Conservation (phyloP, 2,888 invertebrate species). For the Orthosia gothica region DNA sequence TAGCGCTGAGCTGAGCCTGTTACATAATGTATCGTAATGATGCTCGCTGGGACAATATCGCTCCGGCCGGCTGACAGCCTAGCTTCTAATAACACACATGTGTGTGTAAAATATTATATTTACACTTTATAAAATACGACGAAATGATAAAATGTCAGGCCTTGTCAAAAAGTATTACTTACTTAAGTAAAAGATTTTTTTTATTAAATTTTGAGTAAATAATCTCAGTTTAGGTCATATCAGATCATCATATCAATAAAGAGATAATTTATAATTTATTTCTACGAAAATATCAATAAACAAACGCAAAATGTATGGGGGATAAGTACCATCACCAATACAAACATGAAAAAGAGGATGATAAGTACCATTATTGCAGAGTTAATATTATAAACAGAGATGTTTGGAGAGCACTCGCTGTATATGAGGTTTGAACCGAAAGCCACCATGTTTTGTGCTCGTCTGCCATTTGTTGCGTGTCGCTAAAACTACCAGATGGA, state of each 20-base stretch:
- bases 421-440: constrained; percentile 30
- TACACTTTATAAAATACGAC: neutral
- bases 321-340: no score
- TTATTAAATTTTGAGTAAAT: neutral
- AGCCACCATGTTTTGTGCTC: constrained; percentile 40
- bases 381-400: constrained; percentile 25
- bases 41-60: constrained; percentile 36
- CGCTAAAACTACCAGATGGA: constrained; percentile 47
- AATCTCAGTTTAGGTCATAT: neutral
- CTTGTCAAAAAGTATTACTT: neutral
- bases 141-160: constrained; percentile 4
- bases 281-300: neutral
- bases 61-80: constrained; percentile 22
- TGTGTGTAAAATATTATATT: constrained; percentile 6
- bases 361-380: neutral
- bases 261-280: neutral
- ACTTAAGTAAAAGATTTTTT: neutral
- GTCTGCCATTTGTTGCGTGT: constrained; percentile 41
- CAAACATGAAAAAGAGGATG: neutral
- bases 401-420: constrained; percentile 30
- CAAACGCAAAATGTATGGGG: neutral
- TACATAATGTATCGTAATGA: constrained; percentile 36
- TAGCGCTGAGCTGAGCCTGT: constrained; percentile 31
- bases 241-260: neutral
- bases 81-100: constrained; percentile 42